Base-by-base conservation (phyloP, 2,888 invertebrate genomes). In the Trilocha varians region DNA sequence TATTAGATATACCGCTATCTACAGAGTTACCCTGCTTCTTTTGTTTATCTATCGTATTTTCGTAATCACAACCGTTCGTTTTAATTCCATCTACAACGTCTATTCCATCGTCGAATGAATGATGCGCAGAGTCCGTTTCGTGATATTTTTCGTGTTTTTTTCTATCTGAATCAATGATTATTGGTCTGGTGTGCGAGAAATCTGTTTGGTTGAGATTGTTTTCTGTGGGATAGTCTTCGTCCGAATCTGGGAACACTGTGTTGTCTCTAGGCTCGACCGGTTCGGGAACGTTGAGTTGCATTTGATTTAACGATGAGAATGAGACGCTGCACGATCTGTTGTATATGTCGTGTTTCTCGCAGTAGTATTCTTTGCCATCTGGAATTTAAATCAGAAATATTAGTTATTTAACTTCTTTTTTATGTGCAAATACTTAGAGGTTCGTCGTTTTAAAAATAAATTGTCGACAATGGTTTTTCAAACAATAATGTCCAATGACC, bases 331-430 rank as follows among this genome's bases (percentile, higher is more conserved):
- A 76, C 0, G 80, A 82, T 35, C 78, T 75, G 47, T 79, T 82
- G 59, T 79, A 82, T 25, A 76, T 64, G 50, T 85, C 78, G 55
- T 87, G 87, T 57, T 87, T 87, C 45, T 86, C 86, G 49, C 87
- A 87, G 55, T 69, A 77, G 49, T 87, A 86, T 49, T 86, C 85
- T 53, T 80, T 80, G 5, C 80, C 85, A 47, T 85, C 87, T 87
- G 67, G 11, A 56, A 61, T 38, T 13, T 11, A 17, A 15, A 32
- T 32, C 16, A 34, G 16, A 17, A 33, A 16, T 33, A 11, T 15
- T n/a, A 2, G n/a, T n/a, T n/a, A 8, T 3, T 36, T 43, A 71
- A 71, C 72, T n/a, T n/a, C n/a, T n/a, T n/a, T n/a, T n/a, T n/a
- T n/a, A n/a, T n/a, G n/a, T n/a, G n/a, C n/a, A n/a, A n/a, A n/a